Percentiles rank a stretch among this genome's conserved stretches.
Evolutionary conservation across 2,797 vertebrate species (phyloP).

Genomic region (Myotis myotis): DNA sequence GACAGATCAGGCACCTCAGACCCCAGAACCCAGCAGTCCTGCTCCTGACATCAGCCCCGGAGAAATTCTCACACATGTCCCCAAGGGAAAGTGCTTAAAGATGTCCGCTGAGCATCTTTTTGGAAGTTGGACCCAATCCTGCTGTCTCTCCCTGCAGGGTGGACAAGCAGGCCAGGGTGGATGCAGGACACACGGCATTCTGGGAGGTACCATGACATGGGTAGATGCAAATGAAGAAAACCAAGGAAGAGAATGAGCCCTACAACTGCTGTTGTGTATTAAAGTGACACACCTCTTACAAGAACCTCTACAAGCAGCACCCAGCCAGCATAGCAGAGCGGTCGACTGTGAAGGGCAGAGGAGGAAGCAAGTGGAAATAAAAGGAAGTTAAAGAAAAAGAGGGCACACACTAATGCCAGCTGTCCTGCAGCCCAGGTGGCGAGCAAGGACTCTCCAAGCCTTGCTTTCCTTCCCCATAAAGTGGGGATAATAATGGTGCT

Average conservation of each 20-base stretch:
- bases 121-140: no score
- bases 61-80: background rate
- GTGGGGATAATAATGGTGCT: background rate
- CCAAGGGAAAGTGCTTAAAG: fast-evolving
- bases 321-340: background rate
- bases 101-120: background rate
- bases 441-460: no score
- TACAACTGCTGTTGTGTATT: background rate
- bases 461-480: background rate
- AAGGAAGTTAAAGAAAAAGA: background rate
- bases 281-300: background rate
- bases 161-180: background rate
- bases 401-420: fast-evolving
- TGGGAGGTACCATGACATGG: no score
- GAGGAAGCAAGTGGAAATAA: background rate
- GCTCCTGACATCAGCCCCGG: background rate
- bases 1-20: background rate
- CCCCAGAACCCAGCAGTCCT: background rate
- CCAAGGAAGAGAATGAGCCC: background rate
- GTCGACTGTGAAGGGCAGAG: fast-evolving
- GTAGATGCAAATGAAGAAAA: no score
- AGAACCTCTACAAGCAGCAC: background rate
- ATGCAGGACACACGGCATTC: background rate
- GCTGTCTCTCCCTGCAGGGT: background rate
- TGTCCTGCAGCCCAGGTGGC: background rate